Percentiles rank a stretch among this genome's conserved stretches.
These are phyloP conservation scores for Regulus satrapa DNA, from an alignment of 2,113 vertebrate genomes.

Conservation along the genomic window DNA sequence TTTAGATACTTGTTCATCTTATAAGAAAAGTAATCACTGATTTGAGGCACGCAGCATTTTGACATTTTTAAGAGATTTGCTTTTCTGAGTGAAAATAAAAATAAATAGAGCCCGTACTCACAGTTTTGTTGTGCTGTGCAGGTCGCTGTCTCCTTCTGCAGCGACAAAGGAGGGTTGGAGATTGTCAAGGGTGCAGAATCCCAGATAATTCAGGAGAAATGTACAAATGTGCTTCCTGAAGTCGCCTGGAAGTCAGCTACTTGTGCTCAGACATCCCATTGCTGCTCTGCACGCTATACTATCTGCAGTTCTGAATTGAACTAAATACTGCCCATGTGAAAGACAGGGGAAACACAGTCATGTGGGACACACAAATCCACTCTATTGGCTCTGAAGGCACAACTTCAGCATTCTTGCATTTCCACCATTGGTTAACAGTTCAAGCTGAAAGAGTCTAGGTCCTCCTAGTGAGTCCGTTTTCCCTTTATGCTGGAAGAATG, in stretches of 20 bases:
- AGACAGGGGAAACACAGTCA: conserved; percentile 80
- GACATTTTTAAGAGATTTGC: neutral
- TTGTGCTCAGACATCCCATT: conserved; percentile 73
- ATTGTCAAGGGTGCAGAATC: conserved; percentile 63
- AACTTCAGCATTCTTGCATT: conserved; percentile 78
- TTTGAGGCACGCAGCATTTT: neutral
- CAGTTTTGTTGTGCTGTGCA: conserved; percentile 45
- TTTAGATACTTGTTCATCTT: neutral
- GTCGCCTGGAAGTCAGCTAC: conserved; percentile 62
- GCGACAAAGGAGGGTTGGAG: neutral
- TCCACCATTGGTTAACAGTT: conserved; percentile 81
- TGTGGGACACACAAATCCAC: conserved; percentile 74
- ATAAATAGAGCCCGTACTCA: conserved; percentile 55
- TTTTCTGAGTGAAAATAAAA: conserved; percentile 34
- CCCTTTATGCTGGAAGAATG: conserved; percentile 82
- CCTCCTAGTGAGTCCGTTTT: conserved; percentile 70
- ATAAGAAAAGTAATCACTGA: neutral
- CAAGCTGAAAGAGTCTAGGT: conserved; percentile 71
- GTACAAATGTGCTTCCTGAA: conserved; percentile 40
- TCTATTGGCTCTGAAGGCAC: conserved; percentile 80
- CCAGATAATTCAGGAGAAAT: conserved; percentile 17
- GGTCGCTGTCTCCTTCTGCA: neutral
- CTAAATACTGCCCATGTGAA: conserved; percentile 77
- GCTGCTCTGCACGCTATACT: conserved; percentile 75
- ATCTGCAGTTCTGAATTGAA: conserved; percentile 83